A percentile compares a stretch with the other conserved stretches of the same genome.
Conservation (phyloP, 2,888 invertebrate species). For the Phanerotoma sp. region DNA sequence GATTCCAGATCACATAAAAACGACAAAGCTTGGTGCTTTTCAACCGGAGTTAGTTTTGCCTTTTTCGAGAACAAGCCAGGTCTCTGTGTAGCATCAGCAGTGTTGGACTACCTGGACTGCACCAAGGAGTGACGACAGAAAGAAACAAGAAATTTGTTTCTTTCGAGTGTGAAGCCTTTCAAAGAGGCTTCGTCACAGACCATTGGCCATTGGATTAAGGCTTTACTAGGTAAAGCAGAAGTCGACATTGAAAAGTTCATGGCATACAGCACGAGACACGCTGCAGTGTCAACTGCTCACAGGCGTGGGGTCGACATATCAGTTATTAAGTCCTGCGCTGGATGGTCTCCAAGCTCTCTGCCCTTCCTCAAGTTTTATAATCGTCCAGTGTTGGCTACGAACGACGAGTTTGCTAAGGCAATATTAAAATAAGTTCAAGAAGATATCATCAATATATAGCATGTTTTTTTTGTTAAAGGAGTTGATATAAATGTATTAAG, state of each 20-base stretch:
- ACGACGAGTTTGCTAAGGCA: no score
- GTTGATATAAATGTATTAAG: no score
- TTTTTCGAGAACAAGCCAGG: slow-evolving; percentile 16
- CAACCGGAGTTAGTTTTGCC: slow-evolving; percentile 17
- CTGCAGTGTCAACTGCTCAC: background rate
- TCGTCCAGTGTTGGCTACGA: no score
- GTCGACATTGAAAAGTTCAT: background rate
- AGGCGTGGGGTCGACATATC: background rate
- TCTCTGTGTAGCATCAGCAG: slow-evolving; percentile 17
- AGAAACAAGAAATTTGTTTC: slow-evolving; percentile 8
- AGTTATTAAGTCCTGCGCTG: background rate
- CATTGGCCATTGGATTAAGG: slow-evolving; percentile 21
- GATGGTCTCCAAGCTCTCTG: slow-evolving; percentile 1
- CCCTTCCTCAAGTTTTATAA: background rate
- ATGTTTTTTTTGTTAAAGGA: no score
- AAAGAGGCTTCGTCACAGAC: slow-evolving; percentile 14
- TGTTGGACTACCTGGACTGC: slow-evolving; percentile 15
- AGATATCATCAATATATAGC: no score
- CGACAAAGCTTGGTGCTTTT: slow-evolving; percentile 20
- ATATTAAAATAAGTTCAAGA: no score
- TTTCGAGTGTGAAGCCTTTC: slow-evolving; percentile 16
- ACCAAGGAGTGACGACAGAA: slow-evolving; percentile 13
- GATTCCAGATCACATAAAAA: slow-evolving; percentile 23
- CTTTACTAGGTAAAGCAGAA: background rate
- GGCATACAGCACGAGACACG: background rate